Conservation (phyloP, 2,113 vertebrate genomes). For the Dromaius novaehollandiae region DNA sequence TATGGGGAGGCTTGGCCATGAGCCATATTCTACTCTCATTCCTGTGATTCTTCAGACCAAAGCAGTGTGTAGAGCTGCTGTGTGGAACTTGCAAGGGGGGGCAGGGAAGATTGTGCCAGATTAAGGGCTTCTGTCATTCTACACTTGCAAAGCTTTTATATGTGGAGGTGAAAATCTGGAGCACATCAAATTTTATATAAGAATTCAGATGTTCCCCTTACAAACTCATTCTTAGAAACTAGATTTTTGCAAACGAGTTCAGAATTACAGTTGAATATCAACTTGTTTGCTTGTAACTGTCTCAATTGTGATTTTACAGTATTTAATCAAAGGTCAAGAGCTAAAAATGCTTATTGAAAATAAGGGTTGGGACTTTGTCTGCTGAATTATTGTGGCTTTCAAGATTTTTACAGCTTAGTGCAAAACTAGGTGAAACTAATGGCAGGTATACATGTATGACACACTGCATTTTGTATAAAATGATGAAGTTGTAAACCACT, state of each 20-base stretch:
- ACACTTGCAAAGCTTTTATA: background rate
- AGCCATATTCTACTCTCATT: background rate
- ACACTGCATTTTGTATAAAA: too few relatives aligned
- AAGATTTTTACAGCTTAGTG: background rate
- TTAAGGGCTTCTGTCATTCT: background rate
- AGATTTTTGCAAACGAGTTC: background rate
- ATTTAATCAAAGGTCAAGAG: background rate
- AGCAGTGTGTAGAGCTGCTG: background rate
- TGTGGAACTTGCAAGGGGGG: background rate
- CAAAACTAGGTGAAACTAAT: background rate
- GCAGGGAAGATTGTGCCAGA: background rate
- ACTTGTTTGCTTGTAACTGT: background rate
- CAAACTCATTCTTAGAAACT: background rate
- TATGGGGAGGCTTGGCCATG: background rate
- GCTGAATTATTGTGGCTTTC: background rate
- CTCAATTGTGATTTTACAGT: background rate
- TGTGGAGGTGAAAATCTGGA: background rate
- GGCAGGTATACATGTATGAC: too few relatives aligned
- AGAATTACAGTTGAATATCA: background rate
- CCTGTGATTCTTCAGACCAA: background rate
- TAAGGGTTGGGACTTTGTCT: background rate
- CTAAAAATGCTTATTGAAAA: background rate
- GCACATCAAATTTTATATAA: background rate
- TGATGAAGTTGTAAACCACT: too few relatives aligned
- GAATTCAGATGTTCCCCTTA: background rate